Evolutionary conservation across 2,888 invertebrate genomes (phyloP), one percentile per base, ranked within the genome.

Genomic region (Pammene fasciana): DNA sequence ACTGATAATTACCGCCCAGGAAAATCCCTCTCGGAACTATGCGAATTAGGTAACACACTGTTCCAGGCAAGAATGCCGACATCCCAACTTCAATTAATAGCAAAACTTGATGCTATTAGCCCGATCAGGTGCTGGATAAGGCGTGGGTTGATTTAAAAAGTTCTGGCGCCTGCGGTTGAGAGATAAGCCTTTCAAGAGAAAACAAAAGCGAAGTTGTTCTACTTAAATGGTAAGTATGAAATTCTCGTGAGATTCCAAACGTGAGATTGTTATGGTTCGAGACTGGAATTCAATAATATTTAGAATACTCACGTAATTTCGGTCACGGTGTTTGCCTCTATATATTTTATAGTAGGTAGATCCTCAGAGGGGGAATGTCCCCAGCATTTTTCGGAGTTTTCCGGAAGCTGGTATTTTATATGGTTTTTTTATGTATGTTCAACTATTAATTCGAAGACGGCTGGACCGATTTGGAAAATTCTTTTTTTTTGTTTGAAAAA

Each of bases 71-170:
- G 75, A 75, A 73, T 76, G 73, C 74, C 73, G 71, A 54, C 61
- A 54, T 70, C 72, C 65, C 71, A 73, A 72, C 75, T 76, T 73
- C 71, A 74, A 80, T 79, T 77, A 77, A 80, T 77, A 75, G 73
- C 64, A 56, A 75, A 76, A 76, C 75, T 80, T 78, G n/a, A 36
- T 6, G 72, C 74, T 73, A 74, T 76, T 73, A 70, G 72, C 75
- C n/a, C 60, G 68, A 65, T 68, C 68, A 71, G 64, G 71, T 66
- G 36, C 45, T 14, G 46, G 62, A 16, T 46, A 62, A 13, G 26
- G 11, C 26, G 64, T 67, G 61, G 54, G 46, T 60, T 65, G 65
- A 70, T 65, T 65, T 60, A 70, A 70, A 70, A 60, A 60, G 59
- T 70, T 70, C 26, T 54, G 7, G 16, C 7, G 18, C 26, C 55